A percentile compares a stretch with the other conserved stretches of the same genome.
Conservation (phyloP, 2,113 vertebrate species). For the Triplophysa rosa region DNA sequence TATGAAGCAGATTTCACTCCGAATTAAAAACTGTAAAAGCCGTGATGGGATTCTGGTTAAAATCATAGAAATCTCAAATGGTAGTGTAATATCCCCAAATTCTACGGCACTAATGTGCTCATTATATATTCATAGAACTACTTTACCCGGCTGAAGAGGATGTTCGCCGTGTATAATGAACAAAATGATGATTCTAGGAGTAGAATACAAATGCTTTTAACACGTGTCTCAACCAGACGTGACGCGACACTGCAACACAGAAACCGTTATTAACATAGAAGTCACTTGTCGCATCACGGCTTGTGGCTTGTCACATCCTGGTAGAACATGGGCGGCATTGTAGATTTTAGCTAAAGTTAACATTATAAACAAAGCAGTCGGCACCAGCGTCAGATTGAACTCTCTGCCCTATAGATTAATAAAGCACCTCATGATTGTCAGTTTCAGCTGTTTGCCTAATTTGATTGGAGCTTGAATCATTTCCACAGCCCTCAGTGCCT, state of each 20-base stretch:
- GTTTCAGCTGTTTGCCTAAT: not conserved
- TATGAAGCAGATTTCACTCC: too few relatives aligned
- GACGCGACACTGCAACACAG: too few relatives aligned
- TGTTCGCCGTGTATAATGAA: slow-evolving; percentile 13
- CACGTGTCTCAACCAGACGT: too few relatives aligned
- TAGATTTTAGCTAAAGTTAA: not conserved
- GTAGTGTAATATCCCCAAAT: not conserved
- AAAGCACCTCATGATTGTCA: not conserved
- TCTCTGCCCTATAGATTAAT: not conserved
- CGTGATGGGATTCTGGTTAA: too few relatives aligned
- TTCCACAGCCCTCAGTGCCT: not conserved
- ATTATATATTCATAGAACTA: slow-evolving; percentile 12
- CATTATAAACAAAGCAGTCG: too few relatives aligned
- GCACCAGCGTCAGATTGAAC: slow-evolving; percentile 28
- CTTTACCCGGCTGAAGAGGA: not conserved
- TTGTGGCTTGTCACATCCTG: too few relatives aligned
- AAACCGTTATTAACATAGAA: too few relatives aligned
- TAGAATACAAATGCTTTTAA: slow-evolving; percentile 5
- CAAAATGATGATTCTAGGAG: not conserved
- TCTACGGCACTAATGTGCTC: not conserved
- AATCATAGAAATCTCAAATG: not conserved
- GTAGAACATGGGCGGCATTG: not conserved
- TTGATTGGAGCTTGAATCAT: not conserved
- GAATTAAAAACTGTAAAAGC: too few relatives aligned
- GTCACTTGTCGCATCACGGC: too few relatives aligned